Percentiles rank a stretch among this genome's conserved stretches.
Evolutionary conservation across 2,113 vertebrate genomes (phyloP).

Genomic region (Struthidea cinerea): DNA sequence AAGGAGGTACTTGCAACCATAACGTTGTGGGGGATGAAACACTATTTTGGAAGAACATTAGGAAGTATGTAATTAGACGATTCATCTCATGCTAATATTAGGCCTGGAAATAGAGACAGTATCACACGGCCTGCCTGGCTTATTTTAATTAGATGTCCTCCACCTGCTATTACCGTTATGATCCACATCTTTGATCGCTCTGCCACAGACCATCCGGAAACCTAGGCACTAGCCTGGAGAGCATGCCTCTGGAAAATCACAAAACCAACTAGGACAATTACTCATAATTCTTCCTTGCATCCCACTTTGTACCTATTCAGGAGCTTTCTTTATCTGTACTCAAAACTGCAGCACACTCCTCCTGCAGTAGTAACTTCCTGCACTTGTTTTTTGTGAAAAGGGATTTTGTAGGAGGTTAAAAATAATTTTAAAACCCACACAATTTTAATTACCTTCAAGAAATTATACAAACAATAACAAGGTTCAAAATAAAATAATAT

Average conservation of each 20-base stretch:
- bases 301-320: background rate
- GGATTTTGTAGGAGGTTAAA: background rate
- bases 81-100: conserved; percentile 25
- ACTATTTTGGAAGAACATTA: background rate
- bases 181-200: background rate
- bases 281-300: background rate
- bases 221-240: background rate
- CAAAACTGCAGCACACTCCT: background rate
- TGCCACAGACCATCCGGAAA: background rate
- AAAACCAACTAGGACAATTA: background rate
- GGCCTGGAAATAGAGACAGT: conserved; percentile 22
- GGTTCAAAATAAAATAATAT: background rate
- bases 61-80: conserved; percentile 4
- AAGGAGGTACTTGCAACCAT: background rate
- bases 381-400: background rate
- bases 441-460: background rate
- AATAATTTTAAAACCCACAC: background rate
- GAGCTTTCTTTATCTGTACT: background rate
- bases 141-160: conserved; percentile 11
- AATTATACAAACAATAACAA: background rate
- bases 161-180: background rate
- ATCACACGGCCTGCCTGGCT: background rate
- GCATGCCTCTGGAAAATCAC: background rate
- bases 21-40: background rate
- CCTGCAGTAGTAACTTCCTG: background rate